Conservation (phyloP, 1,140 invertebrate species). For the Sminthurinus signatus region DNA sequence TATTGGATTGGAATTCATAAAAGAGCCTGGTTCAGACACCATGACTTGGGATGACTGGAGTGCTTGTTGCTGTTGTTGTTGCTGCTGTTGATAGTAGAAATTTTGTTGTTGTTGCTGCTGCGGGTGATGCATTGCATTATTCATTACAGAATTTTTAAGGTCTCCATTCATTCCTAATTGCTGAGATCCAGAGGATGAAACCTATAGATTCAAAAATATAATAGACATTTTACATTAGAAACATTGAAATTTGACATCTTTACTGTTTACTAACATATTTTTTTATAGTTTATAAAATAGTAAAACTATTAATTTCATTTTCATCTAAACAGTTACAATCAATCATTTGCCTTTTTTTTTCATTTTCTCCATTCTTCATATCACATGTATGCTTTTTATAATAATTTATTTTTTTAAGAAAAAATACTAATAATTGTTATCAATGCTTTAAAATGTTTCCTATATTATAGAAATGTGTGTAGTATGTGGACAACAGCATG, state of each 20-base stretch:
- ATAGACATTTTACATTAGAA: no score
- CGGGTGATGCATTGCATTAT: not conserved
- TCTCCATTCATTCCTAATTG: constrained; percentile 17
- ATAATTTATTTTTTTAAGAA: no score
- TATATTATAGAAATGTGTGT: no score
- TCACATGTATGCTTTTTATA: no score
- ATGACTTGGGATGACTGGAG: not conserved
- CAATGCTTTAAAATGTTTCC: no score
- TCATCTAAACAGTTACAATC: no score
- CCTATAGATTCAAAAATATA: constrained; percentile 19
- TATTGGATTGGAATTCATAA: constrained; percentile 14
- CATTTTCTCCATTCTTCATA: no score
- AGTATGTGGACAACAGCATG: no score
- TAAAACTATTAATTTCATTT: not conserved
- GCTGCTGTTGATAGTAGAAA: constrained; percentile 24
- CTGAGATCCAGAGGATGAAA: constrained; percentile 10
- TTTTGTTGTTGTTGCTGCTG: constrained; percentile 21
- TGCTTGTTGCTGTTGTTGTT: constrained; percentile 6
- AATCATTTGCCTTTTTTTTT: no score
- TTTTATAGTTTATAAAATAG: not conserved
- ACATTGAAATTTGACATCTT: no score
- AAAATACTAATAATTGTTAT: no score
- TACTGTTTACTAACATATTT: not conserved
- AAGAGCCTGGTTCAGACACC: not conserved
- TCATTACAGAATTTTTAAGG: constrained; percentile 6